Evolutionary conservation across 2,888 invertebrate genomes (phyloP).

Genomic region (Neoascia interrupta): DNA sequence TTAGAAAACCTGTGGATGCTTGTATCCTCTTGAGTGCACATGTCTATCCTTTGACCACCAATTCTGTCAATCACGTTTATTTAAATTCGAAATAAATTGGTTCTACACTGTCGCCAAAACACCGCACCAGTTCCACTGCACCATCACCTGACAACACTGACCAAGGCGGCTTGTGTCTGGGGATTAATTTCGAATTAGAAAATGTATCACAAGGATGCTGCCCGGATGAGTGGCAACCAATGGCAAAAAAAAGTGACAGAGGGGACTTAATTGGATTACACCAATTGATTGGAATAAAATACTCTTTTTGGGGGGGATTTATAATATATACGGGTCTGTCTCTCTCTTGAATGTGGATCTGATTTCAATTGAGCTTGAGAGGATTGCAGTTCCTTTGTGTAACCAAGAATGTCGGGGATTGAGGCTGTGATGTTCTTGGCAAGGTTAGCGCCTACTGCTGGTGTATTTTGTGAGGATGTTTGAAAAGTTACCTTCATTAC

Average conservation of each 20-base stretch:
- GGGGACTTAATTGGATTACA: conserved; percentile 66
- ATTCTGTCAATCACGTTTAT: conserved; percentile 56
- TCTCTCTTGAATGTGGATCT: conserved; percentile 35
- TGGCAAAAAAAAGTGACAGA: conserved; percentile 43
- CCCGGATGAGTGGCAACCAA: neutral
- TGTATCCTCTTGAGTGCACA: too few relatives aligned
- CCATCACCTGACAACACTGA: too few relatives aligned
- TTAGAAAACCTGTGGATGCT: too few relatives aligned
- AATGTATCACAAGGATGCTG: neutral
- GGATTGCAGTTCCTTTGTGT: conserved; percentile 48
- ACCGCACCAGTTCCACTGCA: neutral
- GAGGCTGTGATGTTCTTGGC: too few relatives aligned
- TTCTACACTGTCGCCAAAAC: neutral
- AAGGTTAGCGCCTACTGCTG: too few relatives aligned
- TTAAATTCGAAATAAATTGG: conserved; percentile 57
- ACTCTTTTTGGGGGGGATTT: conserved; percentile 34
- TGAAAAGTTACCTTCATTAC: neutral
- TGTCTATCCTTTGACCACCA: too few relatives aligned
- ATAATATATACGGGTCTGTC: too few relatives aligned
- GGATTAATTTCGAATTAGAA: conserved; percentile 44
- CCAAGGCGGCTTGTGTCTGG: conserved; percentile 3
- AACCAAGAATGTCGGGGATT: too few relatives aligned
- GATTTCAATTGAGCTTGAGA: conserved; percentile 55
- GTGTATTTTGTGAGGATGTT: too few relatives aligned
- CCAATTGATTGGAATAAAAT: conserved; percentile 68